phyloP scores from a whole-genome alignment of 2,888 invertebrate species.

The Panzeria rudis region DNA sequence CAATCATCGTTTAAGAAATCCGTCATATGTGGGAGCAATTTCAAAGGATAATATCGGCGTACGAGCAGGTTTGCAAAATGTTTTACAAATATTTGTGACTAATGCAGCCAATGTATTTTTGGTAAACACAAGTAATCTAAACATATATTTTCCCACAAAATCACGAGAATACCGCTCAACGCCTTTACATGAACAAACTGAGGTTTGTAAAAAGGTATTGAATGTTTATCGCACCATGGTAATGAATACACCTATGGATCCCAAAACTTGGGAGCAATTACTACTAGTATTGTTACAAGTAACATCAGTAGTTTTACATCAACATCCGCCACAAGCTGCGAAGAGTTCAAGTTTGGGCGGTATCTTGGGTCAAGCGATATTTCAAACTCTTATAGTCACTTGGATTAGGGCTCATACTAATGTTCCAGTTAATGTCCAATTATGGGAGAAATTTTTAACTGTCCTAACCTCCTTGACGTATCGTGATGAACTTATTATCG shows the following conservation, averaged over 20 bases:
- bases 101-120: constrained; percentile 98
- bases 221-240: constrained; percentile 98
- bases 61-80: constrained; percentile 91
- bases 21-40: constrained; percentile 93
- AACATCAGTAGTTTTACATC: constrained; percentile 93
- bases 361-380: constrained; percentile 92
- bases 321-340: constrained; percentile 88
- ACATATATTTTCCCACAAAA: constrained; percentile 85
- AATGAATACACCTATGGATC: constrained; percentile 97
- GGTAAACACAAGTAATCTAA: constrained; percentile 84
- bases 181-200: constrained; percentile 95
- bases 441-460: constrained; percentile 97
- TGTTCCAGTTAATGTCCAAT: constrained; percentile 92
- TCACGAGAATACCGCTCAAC: constrained; percentile 86
- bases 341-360: constrained; percentile 88
- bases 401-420: constrained; percentile 99
- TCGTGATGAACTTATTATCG: constrained; percentile 97
- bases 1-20: constrained; percentile 88
- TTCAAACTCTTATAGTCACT: constrained; percentile 97
- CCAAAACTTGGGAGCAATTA: constrained; percentile 96
- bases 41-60: constrained; percentile 91
- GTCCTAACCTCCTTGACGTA: constrained; percentile 94
- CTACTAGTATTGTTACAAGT: constrained; percentile 94
- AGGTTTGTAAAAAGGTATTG: constrained; percentile 96
- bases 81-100: constrained; percentile 90